Evolutionary conservation across 1,140 invertebrate species (phyloP).

Genomic region (Drosophila cardini): DNA sequence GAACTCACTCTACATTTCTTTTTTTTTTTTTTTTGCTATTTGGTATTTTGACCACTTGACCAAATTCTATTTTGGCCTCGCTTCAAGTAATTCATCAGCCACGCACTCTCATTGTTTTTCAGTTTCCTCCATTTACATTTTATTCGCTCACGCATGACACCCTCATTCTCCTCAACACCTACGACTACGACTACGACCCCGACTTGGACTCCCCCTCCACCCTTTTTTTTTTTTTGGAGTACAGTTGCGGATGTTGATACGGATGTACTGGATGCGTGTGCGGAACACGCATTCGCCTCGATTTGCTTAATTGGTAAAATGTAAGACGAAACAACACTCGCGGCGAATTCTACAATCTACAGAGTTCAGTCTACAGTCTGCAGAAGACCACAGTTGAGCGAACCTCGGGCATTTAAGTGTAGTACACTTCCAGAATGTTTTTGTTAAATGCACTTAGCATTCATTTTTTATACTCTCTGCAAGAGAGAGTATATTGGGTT

Average conservation of each 20-base stretch:
- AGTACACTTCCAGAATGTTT: background rate
- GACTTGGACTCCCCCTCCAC: background rate
- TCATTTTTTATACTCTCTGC: too few relatives aligned
- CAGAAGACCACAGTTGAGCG: background rate
- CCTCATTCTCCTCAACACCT: constrained; percentile 30
- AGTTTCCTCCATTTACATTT: constrained; percentile 18
- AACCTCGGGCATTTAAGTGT: background rate
- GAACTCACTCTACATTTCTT: constrained; percentile 7
- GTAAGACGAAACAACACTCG: background rate
- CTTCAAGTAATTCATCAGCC: constrained; percentile 73
- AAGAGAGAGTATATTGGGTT: too few relatives aligned
- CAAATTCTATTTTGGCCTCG: constrained; percentile 39
- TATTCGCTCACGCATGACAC: constrained; percentile 70
- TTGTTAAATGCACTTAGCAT: too few relatives aligned
- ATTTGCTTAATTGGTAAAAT: constrained; percentile 67
- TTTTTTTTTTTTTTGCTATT: constrained; percentile 26
- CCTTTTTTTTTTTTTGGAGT: background rate
- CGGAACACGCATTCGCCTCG: constrained; percentile 69
- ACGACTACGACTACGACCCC: background rate
- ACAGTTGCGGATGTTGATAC: constrained; percentile 10
- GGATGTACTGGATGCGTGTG: constrained; percentile 52
- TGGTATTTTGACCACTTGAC: constrained; percentile 58
- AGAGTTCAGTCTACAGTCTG: background rate
- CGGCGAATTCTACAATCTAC: constrained; percentile 1
- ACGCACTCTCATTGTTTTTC: constrained; percentile 77